Evolutionary conservation across 2,797 vertebrate genomes (phyloP), one percentile per base, ranked within the genome.

Genomic region (Premnoplex brunnescens): DNA sequence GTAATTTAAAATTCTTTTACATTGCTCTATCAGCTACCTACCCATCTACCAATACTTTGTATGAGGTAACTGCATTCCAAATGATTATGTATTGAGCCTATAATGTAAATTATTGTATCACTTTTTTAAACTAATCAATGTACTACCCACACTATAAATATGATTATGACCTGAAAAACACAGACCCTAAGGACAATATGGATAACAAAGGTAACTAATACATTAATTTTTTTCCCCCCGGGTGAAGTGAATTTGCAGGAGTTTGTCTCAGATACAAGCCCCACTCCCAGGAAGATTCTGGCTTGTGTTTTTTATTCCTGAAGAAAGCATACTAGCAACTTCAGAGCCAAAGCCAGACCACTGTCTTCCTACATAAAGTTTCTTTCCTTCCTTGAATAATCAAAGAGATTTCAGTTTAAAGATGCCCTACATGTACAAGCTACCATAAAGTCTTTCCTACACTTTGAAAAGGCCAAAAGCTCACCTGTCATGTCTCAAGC

Each of bases 31-130:
- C 54, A 74, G 44, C 49, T 77, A 48, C 32, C 10, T 44, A 56
- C 22, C 3, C 21, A 71, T 20, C 14, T 48, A 51, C 12, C 26
- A 43, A 52, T 39, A 22, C 16, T n/a, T 60, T 39, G 16, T 44
- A 55, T 3, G 34, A 77, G 52, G 44, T 22, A 81, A 43, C 27
- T 85, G 68, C 36, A 41, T 68, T 92, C 56, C 52, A 37, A 89
- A 46, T 30, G 71, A 83, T n/a, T 83, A 41, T 36, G 41, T 23
- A 71, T 18, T 56, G 59, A 81, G 32, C 37, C 6, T 2, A 69
- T 73, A 52, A 0, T 73, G 24, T 52, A 67, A 78, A 26, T 56
- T 21, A 34, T 10, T 10, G 0, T 3, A 32, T 20, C 0, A 16
- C 30, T 62, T 78, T 81, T 69, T 76, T 84, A 77, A 73, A 89